Conservation (phyloP, 2,797 vertebrate genomes). For the Squalus acanthias region DNA sequence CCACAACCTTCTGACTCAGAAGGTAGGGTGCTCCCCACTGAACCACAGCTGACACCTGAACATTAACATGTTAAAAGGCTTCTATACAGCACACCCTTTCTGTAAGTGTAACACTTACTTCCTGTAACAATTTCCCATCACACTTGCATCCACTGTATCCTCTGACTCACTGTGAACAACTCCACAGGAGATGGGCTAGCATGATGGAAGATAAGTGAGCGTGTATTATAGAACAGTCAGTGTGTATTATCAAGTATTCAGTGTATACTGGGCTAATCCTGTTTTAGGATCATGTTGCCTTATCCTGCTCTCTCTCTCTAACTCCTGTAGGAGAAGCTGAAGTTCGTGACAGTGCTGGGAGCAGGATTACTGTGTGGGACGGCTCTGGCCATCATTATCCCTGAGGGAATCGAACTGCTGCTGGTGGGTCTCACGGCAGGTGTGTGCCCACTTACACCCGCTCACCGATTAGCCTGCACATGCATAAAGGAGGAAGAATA, state of each 20-base stretch:
- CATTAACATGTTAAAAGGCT: no score
- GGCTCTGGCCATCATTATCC: constrained; percentile 60
- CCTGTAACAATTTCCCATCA: no score
- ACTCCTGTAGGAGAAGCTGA: constrained; percentile 56
- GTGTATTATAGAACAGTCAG: background rate
- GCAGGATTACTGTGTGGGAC: constrained; percentile 63
- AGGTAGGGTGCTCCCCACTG: no score
- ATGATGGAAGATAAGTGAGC: no score
- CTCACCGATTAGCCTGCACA: constrained; percentile 42
- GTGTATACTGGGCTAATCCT: background rate
- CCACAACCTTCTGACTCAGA: no score
- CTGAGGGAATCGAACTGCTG: constrained; percentile 59
- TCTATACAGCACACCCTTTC: no score
- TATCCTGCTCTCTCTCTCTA: background rate
- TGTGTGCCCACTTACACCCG: constrained; percentile 42
- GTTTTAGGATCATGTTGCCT: background rate
- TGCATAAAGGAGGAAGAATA: background rate
- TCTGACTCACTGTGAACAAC: no score
- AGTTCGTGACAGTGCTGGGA: constrained; percentile 61
- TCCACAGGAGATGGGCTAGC: no score
- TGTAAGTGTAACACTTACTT: no score
- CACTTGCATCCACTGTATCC: no score
- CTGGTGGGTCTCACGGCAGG: constrained; percentile 54
- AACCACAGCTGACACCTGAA: no score
- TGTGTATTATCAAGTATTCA: no score